A percentile compares a stretch with the other conserved stretches of the same genome.
These are phyloP conservation scores for Orthochromis indermauri DNA, from an alignment of 2,113 vertebrate genomes.

Conservation along the genomic window DNA sequence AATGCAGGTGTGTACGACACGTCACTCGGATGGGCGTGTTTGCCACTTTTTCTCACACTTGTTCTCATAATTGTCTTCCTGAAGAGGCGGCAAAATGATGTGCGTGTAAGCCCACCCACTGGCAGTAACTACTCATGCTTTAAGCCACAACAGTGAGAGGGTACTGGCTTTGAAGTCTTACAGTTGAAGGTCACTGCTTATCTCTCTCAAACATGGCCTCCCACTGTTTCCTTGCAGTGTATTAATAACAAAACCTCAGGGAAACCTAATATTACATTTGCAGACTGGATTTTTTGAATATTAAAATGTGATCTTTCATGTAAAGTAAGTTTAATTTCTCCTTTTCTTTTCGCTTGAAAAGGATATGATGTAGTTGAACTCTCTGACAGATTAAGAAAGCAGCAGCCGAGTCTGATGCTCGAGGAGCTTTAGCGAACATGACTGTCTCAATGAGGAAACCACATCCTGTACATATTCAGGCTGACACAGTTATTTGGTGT, in stretches of 20 bases:
- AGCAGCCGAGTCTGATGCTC: neutral
- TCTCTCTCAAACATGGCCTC: neutral
- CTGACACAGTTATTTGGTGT: conserved; percentile 7
- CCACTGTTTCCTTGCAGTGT: conserved; percentile 14
- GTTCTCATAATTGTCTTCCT: neutral
- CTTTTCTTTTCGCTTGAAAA: neutral
- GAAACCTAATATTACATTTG: neutral
- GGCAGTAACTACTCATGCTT: neutral
- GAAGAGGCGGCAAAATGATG: neutral
- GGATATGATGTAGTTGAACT: neutral
- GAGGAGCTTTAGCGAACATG: neutral
- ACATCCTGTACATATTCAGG: conserved; percentile 44
- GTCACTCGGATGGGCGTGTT: neutral
- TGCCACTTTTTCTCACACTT: neutral
- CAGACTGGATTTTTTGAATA: neutral
- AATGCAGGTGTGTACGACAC: conserved; percentile 22
- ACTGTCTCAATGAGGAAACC: conserved; percentile 20
- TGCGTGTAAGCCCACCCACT: neutral
- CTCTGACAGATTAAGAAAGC: neutral
- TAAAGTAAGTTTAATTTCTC: neutral
- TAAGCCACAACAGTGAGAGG: neutral
- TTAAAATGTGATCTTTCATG: neutral
- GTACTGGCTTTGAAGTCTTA: neutral
- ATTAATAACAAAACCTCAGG: neutral
- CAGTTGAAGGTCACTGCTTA: conserved; percentile 6